Conservation (phyloP, 2,113 vertebrate species). For the Cephalopterus ornatus region DNA sequence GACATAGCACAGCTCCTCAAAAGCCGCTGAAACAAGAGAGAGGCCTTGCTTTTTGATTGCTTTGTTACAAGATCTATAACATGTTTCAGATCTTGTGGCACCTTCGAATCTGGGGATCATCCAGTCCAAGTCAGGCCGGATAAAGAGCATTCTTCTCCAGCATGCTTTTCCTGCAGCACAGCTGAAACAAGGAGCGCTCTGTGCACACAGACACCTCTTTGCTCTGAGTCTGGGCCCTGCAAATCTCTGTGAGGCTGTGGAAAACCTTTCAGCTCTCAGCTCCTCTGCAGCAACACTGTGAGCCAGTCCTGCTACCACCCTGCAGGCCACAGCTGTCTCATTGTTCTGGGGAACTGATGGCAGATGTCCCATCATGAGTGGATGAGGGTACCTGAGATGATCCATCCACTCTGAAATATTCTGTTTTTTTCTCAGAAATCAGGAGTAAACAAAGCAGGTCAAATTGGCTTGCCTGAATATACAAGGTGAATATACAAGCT, state of each 20-base stretch:
- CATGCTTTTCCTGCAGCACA: background rate
- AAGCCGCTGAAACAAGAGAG: background rate
- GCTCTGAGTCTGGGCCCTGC: background rate
- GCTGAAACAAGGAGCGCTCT: background rate
- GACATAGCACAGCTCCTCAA: background rate
- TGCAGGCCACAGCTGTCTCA: background rate
- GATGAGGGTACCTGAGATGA: background rate
- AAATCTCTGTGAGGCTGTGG: accelerated
- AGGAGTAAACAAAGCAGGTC: background rate
- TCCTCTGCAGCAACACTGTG: background rate
- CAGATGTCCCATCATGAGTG: accelerated
- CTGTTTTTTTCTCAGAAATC: background rate
- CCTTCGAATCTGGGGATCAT: background rate
- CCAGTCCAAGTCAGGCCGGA: background rate
- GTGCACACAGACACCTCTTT: background rate
- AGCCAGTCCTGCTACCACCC: background rate
- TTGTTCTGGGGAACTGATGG: background rate
- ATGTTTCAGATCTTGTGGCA: background rate
- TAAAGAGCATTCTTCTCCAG: background rate
- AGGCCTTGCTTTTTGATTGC: background rate
- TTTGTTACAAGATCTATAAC: background rate
- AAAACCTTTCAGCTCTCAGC: background rate
- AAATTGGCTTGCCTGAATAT: background rate
- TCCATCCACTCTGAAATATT: background rate
- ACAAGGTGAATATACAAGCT: background rate